Evolutionary conservation across 1,140 invertebrate genomes (phyloP).

Genomic region (Hycleus phaleratus): DNA sequence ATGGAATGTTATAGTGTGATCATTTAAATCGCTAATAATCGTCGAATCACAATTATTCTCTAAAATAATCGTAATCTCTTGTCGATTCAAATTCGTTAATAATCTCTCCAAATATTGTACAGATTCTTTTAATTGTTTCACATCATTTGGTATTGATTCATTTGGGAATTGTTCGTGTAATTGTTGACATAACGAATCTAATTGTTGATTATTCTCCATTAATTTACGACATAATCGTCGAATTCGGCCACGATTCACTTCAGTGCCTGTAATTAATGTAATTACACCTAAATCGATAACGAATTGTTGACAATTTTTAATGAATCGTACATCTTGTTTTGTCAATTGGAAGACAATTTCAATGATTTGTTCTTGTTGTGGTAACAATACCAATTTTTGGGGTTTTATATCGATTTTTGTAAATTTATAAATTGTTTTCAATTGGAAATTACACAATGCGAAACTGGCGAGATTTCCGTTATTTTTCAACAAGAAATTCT

Average conservation of each 20-base stretch:
- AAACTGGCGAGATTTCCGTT: constrained; percentile 43
- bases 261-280: constrained; percentile 27
- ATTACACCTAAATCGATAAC: constrained; percentile 30
- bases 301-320: constrained; percentile 13
- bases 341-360: constrained; percentile 20
- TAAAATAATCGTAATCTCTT: constrained; percentile 27
- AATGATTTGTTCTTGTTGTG: constrained; percentile 24
- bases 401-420: constrained; percentile 26
- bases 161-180: constrained; percentile 22
- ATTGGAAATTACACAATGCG: constrained; percentile 40
- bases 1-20: constrained; percentile 28
- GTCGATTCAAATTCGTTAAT: constrained; percentile 13
- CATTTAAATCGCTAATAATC: constrained; percentile 19
- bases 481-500: constrained; percentile 43
- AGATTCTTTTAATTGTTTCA: constrained; percentile 22
- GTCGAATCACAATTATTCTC: constrained; percentile 29
- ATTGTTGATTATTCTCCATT: constrained; percentile 14
- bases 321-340: constrained; percentile 25
- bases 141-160: constrained; percentile 28
- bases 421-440: constrained; percentile 37
- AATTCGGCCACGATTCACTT: constrained; percentile 29
- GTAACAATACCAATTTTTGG: constrained; percentile 22
- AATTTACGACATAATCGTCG: constrained; percentile 25
- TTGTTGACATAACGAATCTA: constrained; percentile 20
- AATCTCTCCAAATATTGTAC: constrained; percentile 16